phyloP scores from a whole-genome alignment of 2,113 vertebrate species.

The Megaceryle maxima region DNA sequence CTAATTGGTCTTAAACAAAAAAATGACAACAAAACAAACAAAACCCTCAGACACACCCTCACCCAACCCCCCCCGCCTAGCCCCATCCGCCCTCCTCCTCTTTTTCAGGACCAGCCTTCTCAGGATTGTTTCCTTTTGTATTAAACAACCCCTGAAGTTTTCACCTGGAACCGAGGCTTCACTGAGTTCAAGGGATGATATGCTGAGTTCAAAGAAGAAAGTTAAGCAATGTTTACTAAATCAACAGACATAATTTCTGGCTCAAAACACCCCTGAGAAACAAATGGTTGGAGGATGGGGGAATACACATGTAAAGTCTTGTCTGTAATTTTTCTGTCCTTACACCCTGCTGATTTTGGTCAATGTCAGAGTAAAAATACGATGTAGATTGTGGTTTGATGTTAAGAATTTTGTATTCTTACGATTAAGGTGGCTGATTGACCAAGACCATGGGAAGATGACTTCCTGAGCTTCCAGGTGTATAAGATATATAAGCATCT shows the following conservation, averaged over 20 bases:
- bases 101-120: neutral
- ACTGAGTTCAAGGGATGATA: neutral
- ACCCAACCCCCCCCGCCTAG: no score
- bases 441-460: neutral
- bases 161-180: neutral
- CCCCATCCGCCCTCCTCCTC: no score
- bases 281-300: fast-evolving
- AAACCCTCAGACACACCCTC: neutral
- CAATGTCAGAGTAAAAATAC: neutral
- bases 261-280: neutral
- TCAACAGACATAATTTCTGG: neutral
- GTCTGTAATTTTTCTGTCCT: neutral
- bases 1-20: neutral
- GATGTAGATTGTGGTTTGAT: neutral
- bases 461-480: neutral
- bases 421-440: neutral
- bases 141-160: neutral
- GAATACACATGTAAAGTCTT: neutral
- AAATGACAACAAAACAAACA: neutral
- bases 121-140: neutral
- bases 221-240: neutral
- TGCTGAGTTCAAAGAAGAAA: neutral
- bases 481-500: neutral
- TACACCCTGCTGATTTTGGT: neutral
- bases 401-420: neutral